Evolutionary conservation across 2,113 vertebrate species (phyloP), one percentile per base, ranked within the genome.

Genomic region (Syngnathus typhle): DNA sequence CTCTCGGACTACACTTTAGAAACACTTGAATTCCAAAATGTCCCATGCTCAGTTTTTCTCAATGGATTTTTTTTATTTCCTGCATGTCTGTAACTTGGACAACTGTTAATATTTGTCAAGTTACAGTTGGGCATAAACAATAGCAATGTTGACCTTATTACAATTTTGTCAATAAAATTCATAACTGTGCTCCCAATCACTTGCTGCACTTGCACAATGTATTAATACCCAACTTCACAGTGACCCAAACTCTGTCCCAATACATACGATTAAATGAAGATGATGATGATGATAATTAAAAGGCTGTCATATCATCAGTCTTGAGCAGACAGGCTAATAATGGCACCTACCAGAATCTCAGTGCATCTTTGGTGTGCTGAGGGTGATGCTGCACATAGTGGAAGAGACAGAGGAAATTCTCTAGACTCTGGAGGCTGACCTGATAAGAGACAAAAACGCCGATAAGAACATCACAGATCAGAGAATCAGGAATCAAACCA

Each of bases 321-420:
- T 7, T 15, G 2, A 27, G 27, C 27, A 27, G 27, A 27, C 55
- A 32, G 56, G 21, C 21, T 38, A 21, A 67, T 47, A 46, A 5
- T 46, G 46, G 58, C 3, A 79, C 83, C 65, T 87, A 93, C 91
- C 91, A 93, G 84, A 93, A 93, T 68, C 78, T 89, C 65, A 93
- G 84, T 37, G 84, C 82, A 84, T 91, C 89, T 75, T 88, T 88
- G 71, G 54, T 74, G 32, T 74, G 76, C 68, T 60, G 74, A 60
- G 77, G 73, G 43, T 85, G 75, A 58, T 90, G 90, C 68, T 88
- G 88, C 71, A 89, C 86, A 61, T 84, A 91, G 80, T 92, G 89
- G 82, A 93, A 93, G 70, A 91, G 87, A 44, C 89, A 90, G 56
- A 93, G 90, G 79, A 93, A 93, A 67, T 80, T 88, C 73, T 93